A percentile compares a stretch with the other conserved stretches of the same genome.
These are phyloP conservation scores for Hedya salicella DNA, from an alignment of 2,888 invertebrate species.

Conservation along the genomic window DNA sequence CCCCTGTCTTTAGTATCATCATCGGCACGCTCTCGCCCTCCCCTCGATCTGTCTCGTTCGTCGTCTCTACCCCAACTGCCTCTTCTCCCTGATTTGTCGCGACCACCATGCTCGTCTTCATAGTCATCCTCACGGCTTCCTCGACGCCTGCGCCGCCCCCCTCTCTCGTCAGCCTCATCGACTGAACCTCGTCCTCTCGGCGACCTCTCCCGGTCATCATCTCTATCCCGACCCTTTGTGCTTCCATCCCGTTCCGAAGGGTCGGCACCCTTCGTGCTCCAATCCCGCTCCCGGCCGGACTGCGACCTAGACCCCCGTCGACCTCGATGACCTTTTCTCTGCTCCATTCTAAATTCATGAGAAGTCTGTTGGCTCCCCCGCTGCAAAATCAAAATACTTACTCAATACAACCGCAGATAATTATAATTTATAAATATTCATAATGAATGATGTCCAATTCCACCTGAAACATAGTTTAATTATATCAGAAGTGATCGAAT, in stretches of 20 bases:
- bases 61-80: constrained; percentile 3
- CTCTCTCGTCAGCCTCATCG: neutral
- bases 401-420: no score
- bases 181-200: neutral
- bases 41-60: neutral
- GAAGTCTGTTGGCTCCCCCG: no score
- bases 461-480: no score
- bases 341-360: no score
- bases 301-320: neutral
- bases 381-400: no score
- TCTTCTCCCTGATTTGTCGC: neutral
- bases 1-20: neutral
- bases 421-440: no score
- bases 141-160: no score
- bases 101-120: neutral
- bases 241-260: no score
- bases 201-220: neutral
- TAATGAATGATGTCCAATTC: no score
- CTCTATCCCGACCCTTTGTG: neutral
- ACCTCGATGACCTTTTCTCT: neutral
- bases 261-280: no score
- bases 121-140: neutral
- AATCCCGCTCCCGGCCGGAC: no score
- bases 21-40: neutral
- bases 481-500: no score